Evolutionary conservation across 1,140 invertebrate species (phyloP), one percentile per base, ranked within the genome.

Genomic region (Ceratoteleas bidentatus): DNA sequence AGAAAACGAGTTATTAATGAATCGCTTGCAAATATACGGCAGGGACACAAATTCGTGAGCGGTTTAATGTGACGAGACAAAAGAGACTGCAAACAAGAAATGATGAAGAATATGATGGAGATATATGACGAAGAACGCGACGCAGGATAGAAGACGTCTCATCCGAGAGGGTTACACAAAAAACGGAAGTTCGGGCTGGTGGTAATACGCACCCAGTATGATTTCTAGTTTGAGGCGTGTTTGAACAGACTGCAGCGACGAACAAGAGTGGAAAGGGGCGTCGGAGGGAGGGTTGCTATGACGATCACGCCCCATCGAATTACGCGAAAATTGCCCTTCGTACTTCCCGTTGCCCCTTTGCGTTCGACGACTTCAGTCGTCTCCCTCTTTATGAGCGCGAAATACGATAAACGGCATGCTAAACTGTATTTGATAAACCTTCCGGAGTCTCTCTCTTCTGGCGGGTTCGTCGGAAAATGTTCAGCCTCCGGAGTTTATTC

Each of bases 291-390:
- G 88, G 90, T 91, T 90, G 90, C 89, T 91, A 91, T 91, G 90
- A 90, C 90, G 90, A 91, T 90, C 88, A 90, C 89, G 88, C 88
- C 88, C 89, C 88, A 88, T 89, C 89, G 90, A 90, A 91, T 91
- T 90, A 90, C 87, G 86, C 88, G 88, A 90, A 90, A 91, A 90
- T 90, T 90, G 89, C 88, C 89, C 88, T 88, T 82, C 87, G 85
- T 88, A 85, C 60, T 78, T 86, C 84, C 83, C 84, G 45, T 73
- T 73, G 50, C 76, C 85, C 82, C 72, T 70, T 72, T 65, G 58
- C 80, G 81, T 86, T 74, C 69, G 80, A 70, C 84, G 50, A 70
- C 45, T 72, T 64, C 50, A 69, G 69, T 70, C 73, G 32, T 60
- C 60, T 74, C 61, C 66, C 81, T 75, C 58, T 82, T 81, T 86